phyloP scores from a whole-genome alignment of 1,140 invertebrate species.

The Linepithema humile region DNA sequence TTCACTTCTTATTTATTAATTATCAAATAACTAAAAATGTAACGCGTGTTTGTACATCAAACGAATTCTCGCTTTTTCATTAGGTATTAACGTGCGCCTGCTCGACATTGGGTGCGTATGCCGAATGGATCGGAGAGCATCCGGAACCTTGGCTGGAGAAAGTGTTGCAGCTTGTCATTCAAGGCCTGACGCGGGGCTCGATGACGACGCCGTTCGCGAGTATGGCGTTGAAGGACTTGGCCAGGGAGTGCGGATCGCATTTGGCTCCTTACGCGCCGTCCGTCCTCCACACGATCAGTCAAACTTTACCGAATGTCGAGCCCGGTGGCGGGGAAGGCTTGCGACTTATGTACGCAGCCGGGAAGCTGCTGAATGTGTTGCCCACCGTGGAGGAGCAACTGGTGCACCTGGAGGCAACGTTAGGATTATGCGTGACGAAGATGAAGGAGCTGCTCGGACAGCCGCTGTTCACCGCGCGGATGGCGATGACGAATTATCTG shows the following conservation, averaged over 20 bases:
- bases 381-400: conserved; percentile 86
- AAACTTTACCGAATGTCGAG: conserved; percentile 70
- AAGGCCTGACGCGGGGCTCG: conserved; percentile 87
- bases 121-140: conserved; percentile 91
- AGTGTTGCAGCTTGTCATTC: conserved; percentile 88
- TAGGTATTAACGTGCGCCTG: conserved; percentile 79
- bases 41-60: background rate
- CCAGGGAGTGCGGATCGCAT: conserved; percentile 90
- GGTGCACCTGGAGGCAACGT: conserved; percentile 88
- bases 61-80: conserved; percentile 7
- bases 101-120: conserved; percentile 88
- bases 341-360: conserved; percentile 91
- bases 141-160: conserved; percentile 89
- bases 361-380: conserved; percentile 89
- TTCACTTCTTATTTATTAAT: too few relatives aligned
- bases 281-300: conserved; percentile 78
- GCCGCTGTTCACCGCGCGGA: conserved; percentile 73
- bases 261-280: conserved; percentile 89
- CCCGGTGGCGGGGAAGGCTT: conserved; percentile 85
- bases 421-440: conserved; percentile 88
- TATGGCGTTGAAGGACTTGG: conserved; percentile 94
- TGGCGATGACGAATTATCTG: conserved; percentile 80
- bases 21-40: background rate
- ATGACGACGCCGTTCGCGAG: conserved; percentile 92
- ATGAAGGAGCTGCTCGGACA: conserved; percentile 85